phyloP scores from a whole-genome alignment of 2,888 invertebrate species.

The Xylota sylvarum region DNA sequence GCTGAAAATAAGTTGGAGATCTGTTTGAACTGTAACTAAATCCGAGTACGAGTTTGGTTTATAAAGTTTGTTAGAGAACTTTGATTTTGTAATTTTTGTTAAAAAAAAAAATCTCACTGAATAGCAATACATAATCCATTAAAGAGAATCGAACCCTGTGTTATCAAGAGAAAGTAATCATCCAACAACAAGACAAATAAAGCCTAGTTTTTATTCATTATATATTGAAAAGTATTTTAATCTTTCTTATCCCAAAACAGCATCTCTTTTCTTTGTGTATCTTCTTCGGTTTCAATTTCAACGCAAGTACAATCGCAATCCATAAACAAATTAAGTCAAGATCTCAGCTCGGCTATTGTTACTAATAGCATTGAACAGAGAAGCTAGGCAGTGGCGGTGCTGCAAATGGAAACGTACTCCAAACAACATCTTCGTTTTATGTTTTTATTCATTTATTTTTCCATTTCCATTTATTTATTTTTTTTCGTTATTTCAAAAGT shows the following conservation, averaged over 20 bases:
- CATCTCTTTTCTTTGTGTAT: slow-evolving; percentile 37
- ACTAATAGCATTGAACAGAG: slow-evolving; percentile 56
- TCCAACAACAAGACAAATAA: slow-evolving; percentile 10
- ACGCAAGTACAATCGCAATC: slow-evolving; percentile 54
- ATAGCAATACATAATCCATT: background rate
- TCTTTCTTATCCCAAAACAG: slow-evolving; percentile 56
- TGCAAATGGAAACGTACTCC: slow-evolving; percentile 38
- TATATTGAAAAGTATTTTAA: slow-evolving; percentile 56
- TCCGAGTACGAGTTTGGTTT: too few species aligned
- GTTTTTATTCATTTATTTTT: slow-evolving; percentile 19
- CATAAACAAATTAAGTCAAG: slow-evolving; percentile 74
- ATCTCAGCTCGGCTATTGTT: slow-evolving; percentile 64
- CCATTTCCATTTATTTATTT: background rate
- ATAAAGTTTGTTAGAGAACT: too few species aligned
- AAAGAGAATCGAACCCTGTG: background rate
- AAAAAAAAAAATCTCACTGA: too few species aligned
- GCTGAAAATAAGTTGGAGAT: too few species aligned
- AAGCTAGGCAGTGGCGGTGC: background rate
- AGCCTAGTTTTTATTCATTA: slow-evolving; percentile 16
- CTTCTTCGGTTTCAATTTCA: slow-evolving; percentile 66
- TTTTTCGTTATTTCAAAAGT: slow-evolving; percentile 69
- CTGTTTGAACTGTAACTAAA: too few species aligned
- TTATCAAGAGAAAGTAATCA: slow-evolving; percentile 47
- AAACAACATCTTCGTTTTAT: slow-evolving; percentile 18
- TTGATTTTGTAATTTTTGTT: background rate